A percentile compares a stretch with the other conserved stretches of the same genome.
Evolutionary conservation across 2,797 vertebrate genomes (phyloP).

Genomic region (Coilia nasus): DNA sequence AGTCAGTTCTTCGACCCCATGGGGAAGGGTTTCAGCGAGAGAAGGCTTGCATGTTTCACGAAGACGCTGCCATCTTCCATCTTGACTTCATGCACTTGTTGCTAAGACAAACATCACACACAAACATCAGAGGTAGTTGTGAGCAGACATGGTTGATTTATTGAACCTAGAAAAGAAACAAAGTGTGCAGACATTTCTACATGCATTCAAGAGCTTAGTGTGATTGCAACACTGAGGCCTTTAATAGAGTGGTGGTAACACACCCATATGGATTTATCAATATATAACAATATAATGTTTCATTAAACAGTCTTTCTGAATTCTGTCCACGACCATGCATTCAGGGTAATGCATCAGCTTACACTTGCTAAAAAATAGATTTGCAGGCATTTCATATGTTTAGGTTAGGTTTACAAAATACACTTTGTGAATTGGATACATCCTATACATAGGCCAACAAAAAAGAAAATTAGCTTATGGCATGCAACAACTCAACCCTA

Average conservation of each 20-base stretch:
- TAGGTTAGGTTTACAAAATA: background rate
- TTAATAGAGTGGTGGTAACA: background rate
- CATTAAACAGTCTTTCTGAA: too few relatives aligned
- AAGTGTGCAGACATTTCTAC: background rate
- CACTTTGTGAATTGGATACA: background rate
- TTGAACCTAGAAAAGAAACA: background rate
- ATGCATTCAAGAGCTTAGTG: background rate
- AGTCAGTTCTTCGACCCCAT: constrained; percentile 58
- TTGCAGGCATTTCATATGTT: background rate
- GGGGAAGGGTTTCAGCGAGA: constrained; percentile 69
- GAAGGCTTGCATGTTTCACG: constrained; percentile 67
- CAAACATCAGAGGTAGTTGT: background rate
- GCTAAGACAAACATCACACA: constrained; percentile 60
- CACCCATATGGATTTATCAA: background rate
- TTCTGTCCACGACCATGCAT: too few relatives aligned
- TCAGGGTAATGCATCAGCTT: background rate
- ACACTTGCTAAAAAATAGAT: background rate
- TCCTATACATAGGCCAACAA: background rate
- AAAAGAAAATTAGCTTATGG: background rate
- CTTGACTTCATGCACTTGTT: constrained; percentile 77
- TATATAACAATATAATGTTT: background rate
- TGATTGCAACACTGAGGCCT: background rate
- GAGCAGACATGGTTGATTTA: background rate
- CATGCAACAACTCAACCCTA: too few relatives aligned
- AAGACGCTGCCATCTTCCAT: constrained; percentile 70